Evolutionary conservation across 2,888 invertebrate species (phyloP).

Genomic region (Erannis defoliaria): DNA sequence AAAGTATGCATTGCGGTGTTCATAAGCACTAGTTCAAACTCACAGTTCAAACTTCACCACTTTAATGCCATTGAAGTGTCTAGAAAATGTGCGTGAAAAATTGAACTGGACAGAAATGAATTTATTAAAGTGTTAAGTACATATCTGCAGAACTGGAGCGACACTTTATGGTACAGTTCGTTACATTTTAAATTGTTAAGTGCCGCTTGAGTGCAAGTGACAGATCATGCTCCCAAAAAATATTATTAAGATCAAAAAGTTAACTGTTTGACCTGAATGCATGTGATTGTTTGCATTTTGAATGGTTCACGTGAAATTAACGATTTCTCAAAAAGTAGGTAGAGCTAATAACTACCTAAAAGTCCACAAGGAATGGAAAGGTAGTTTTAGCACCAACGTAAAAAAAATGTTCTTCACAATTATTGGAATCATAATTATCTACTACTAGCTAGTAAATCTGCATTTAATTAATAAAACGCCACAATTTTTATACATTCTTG

Average conservation of each 20-base stretch:
- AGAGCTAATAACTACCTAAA: no score
- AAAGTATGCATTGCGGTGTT: slow-evolving; percentile 31
- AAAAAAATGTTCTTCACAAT: no score
- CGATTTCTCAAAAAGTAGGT: not conserved
- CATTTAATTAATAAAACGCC: no score
- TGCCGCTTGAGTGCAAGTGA: slow-evolving; percentile 20
- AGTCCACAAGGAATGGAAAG: no score
- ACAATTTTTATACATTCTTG: no score
- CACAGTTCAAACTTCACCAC: slow-evolving; percentile 30
- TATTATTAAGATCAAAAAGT: slow-evolving; percentile 25
- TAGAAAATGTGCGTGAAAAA: slow-evolving; percentile 28
- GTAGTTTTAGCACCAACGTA: no score
- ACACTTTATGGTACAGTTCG: slow-evolving; percentile 21
- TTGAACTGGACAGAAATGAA: slow-evolving; percentile 20
- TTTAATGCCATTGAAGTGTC: slow-evolving; percentile 30
- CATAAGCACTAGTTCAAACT: slow-evolving; percentile 35
- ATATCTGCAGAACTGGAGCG: slow-evolving; percentile 34
- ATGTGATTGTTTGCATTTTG: slow-evolving; percentile 43
- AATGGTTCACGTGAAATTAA: not conserved
- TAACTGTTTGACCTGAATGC: slow-evolving; percentile 23
- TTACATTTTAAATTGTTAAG: slow-evolving; percentile 33
- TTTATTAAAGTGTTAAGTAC: slow-evolving; percentile 30
- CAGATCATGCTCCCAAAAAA: slow-evolving; percentile 25
- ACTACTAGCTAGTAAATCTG: no score
- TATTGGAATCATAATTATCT: no score